Evolutionary conservation across 1,140 invertebrate genomes (phyloP), one percentile per base, ranked within the genome.

Genomic region (Radopholus similis): DNA sequence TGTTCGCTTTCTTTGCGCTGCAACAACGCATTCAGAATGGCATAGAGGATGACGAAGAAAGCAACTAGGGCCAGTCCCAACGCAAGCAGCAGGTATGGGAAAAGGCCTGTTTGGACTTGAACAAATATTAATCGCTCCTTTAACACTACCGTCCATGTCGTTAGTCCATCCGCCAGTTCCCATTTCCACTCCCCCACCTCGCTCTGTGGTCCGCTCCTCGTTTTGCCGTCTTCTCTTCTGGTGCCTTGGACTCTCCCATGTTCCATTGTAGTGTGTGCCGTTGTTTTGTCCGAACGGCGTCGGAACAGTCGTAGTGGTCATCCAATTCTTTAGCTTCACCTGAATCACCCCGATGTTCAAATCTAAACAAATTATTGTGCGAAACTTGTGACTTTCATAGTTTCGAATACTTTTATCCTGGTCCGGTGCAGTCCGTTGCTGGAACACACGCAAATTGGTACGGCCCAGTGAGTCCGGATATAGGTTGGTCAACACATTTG

Each of bases 271-370:
- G 42, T 42, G 32, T n/a, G 40, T 47, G 42, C 40, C 32, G 28
- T 49, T 40, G n/a, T 30, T 62, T 62, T 32, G 18, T 34, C 2
- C 18, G 8, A 21, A 35, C 23, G 42, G 28, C 47, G 30, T 26
- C 42, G 30, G 40, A 59, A 26, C 32, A 26, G 28, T 62, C 23
- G 59, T 49, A 13, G 59, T 28, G 21, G 32, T 40, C 1, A 40
- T 40, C 59, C 59, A 62, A 62, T 62, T 49, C 49, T 62, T 62
- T 1, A 62, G 49, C 32, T 62, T 62, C n/a, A 62, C 59, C 23
- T 62, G 59, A 30, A 62, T 62, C 21, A 62, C 40, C 9, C 59
- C 59, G n/a, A 62, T 62, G 32, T 62, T 62, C 28, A 62, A 40
- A 21, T 62, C 59, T 62, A 28, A n/a, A 51, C 18, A 51, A 11